Evolutionary conservation across 2,888 invertebrate species (phyloP).

Genomic region (Mythimna pallens): DNA sequence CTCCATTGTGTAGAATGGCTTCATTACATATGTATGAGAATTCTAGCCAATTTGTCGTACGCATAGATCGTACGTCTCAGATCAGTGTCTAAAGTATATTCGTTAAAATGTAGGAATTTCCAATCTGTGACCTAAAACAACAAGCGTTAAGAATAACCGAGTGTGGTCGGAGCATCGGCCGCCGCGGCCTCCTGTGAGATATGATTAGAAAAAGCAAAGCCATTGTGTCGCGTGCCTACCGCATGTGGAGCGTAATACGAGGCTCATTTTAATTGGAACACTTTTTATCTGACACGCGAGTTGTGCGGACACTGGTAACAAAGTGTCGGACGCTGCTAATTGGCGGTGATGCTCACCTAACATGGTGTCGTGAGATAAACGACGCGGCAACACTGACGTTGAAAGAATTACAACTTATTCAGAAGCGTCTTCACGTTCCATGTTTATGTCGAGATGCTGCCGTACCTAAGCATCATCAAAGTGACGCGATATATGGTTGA

Average conservation of each 20-base stretch:
- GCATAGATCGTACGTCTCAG: slow-evolving; percentile 9
- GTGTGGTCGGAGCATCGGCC: slow-evolving; percentile 39
- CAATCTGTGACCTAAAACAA: slow-evolving; percentile 33
- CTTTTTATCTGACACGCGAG: slow-evolving; percentile 81
- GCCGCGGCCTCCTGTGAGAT: slow-evolving; percentile 56
- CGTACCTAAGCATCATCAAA: slow-evolving; percentile 31
- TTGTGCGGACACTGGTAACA: slow-evolving; percentile 69
- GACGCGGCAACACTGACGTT: slow-evolving; percentile 65
- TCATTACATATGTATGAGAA: slow-evolving; percentile 34
- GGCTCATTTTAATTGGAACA: slow-evolving; percentile 81
- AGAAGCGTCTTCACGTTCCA: slow-evolving; percentile 53
- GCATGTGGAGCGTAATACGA: slow-evolving; percentile 79
- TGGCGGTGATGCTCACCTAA: slow-evolving; percentile 74
- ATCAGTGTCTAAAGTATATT: slow-evolving; percentile 13
- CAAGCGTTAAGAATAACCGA: slow-evolving; percentile 28
- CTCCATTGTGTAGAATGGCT: slow-evolving; percentile 23
- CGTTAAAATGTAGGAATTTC: slow-evolving; percentile 8
- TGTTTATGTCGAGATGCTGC: slow-evolving; percentile 47
- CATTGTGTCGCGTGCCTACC: slow-evolving; percentile 80
- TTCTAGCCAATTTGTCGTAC: slow-evolving; percentile 1
- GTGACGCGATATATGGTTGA: slow-evolving; percentile 14
- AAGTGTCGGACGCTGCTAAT: slow-evolving; percentile 75
- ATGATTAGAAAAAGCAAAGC: slow-evolving; percentile 75
- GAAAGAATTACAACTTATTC: slow-evolving; percentile 64
- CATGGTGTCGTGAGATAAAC: slow-evolving; percentile 72